phyloP scores from a whole-genome alignment of 2,113 vertebrate genomes.

The human region GRCh38 chr3:173417501-173418000 shows the following conservation, averaged over 20 bases:
- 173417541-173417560: conserved; percentile 24
- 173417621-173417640: neutral
- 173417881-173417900: neutral
- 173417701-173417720: neutral
- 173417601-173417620: neutral
- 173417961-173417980: neutral
- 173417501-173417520: conserved; percentile 17
- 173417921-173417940: neutral
- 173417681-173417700: neutral
- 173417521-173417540: conserved; percentile 23
- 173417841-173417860: neutral
- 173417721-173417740: neutral
- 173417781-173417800: neutral
- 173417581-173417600: neutral
- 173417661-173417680: neutral
- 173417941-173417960: neutral
- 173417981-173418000: neutral
- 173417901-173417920: neutral
- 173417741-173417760: neutral
- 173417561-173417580: neutral
- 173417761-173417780: neutral
- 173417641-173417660: conserved; percentile 9
- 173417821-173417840: neutral
- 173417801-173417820: neutral
- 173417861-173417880: neutral